Conservation (phyloP, 2,888 invertebrate genomes). For the Rotaria sp. region DNA sequence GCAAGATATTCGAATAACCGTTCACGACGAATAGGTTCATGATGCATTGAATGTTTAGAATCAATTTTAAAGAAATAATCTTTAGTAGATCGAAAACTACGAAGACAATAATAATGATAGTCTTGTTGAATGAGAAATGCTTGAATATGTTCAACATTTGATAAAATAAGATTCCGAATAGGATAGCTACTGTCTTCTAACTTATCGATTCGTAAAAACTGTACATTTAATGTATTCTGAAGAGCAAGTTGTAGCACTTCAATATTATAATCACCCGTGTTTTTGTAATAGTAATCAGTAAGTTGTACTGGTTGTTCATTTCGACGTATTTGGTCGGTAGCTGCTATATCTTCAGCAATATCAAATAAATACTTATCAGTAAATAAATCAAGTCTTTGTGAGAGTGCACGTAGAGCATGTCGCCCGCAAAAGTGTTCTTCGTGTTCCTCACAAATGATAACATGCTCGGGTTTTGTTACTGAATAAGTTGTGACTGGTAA, state of each 20-base stretch:
- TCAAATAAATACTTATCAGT: no score
- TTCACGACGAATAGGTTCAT: neutral
- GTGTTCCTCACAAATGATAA: no score
- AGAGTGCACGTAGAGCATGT: no score
- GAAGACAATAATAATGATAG: neutral
- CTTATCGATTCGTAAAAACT: neutral
- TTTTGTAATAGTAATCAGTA: neutral
- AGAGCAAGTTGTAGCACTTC: neutral
- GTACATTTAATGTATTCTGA: neutral
- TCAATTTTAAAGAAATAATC: neutral
- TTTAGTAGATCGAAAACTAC: neutral
- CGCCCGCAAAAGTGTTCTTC: no score
- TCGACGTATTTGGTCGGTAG: no score
- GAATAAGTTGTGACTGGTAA: no score
- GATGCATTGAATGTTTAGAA: neutral
- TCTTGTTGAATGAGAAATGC: neutral
- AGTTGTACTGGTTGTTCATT: no score
- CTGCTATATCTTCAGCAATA: no score
- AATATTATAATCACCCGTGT: neutral
- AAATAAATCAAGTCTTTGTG: no score
- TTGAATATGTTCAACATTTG: neutral
- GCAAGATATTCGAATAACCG: neutral
- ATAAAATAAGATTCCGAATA: neutral
- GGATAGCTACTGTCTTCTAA: neutral
- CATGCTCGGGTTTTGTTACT: no score